phyloP scores from a whole-genome alignment of 2,888 invertebrate species.

The Microctonus aethiopoides region DNA sequence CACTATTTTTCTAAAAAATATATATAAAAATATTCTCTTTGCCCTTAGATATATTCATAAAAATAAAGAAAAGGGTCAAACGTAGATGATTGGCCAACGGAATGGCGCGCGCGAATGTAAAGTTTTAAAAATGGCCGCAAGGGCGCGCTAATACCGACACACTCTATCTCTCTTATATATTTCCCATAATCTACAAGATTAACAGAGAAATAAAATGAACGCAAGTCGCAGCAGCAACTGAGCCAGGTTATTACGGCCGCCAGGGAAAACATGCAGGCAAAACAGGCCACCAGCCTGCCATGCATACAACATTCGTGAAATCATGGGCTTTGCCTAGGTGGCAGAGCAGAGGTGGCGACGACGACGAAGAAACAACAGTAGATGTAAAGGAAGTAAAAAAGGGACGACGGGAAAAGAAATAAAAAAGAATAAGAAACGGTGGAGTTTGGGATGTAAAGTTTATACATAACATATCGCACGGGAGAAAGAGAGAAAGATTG shows the following conservation, averaged over 20 bases:
- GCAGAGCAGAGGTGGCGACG: slow-evolving; percentile 17
- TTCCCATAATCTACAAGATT: too few species aligned
- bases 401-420: too few species aligned
- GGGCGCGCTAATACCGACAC: slow-evolving; percentile 14
- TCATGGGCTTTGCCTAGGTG: slow-evolving; percentile 19
- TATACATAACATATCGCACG: not conserved
- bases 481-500: slow-evolving; percentile 1
- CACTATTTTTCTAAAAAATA: not conserved
- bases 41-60: not conserved
- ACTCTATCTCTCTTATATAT: too few species aligned
- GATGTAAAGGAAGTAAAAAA: too few species aligned
- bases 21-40: not conserved
- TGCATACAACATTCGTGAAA: slow-evolving; percentile 7
- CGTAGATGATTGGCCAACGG: not conserved
- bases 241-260: too few species aligned
- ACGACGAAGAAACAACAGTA: slow-evolving; percentile 7
- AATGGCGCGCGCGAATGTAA: not conserved
- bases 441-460: not conserved
- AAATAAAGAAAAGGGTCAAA: not conserved
- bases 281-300: slow-evolving; percentile 6
- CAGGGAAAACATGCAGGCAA: not conserved
- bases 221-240: too few species aligned
- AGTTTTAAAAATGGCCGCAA: not conserved
- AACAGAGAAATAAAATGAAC: too few species aligned
- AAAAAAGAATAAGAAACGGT: not conserved